phyloP scores from a whole-genome alignment of 2,113 vertebrate species.

The Hylia prasina region DNA sequence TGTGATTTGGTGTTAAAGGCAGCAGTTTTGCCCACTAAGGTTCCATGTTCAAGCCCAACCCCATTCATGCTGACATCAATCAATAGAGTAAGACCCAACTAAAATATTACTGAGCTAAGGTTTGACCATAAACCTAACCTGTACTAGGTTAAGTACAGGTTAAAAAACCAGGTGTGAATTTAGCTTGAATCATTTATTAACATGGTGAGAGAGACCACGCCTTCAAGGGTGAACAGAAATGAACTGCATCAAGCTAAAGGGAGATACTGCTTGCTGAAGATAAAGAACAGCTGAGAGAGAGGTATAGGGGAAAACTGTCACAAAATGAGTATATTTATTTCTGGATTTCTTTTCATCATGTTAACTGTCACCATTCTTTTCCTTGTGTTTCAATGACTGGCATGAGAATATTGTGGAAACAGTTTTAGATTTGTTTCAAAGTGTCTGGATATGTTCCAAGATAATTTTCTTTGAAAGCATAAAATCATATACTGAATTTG shows the following conservation, averaged over 20 bases:
- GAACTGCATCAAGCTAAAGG: neutral
- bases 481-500: neutral
- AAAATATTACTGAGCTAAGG: neutral
- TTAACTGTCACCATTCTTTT: neutral
- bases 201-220: neutral
- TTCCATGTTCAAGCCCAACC: neutral
- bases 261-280: neutral
- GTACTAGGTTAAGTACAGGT: no score
- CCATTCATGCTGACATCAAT: neutral
- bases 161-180: neutral
- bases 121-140: neutral
- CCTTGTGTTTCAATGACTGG: neutral
- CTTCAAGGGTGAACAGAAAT: neutral
- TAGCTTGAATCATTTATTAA: neutral
- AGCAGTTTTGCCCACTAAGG: neutral
- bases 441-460: neutral
- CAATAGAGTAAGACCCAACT: neutral
- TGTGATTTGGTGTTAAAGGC: neutral
- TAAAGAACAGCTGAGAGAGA: neutral
- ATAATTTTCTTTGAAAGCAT: neutral
- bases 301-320: neutral
- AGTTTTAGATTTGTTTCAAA: neutral
- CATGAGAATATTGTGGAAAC: neutral
- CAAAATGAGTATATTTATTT: neutral
- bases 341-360: neutral